Conservation (phyloP, 2,797 vertebrate genomes). For the Sebastes iracundus region DNA sequence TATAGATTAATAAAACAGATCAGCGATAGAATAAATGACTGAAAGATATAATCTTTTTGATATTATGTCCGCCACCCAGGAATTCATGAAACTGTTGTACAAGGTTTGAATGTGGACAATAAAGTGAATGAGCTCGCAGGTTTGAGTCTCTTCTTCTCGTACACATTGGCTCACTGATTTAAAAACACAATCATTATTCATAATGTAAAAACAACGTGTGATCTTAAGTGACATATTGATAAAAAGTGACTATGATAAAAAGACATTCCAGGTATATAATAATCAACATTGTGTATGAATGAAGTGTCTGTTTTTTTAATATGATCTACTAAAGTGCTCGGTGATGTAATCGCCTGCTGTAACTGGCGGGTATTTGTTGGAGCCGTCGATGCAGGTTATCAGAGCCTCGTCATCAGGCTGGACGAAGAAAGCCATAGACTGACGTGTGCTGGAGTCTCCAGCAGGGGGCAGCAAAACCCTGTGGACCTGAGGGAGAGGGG, state of each 20-base stretch:
- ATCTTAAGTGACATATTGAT: not conserved
- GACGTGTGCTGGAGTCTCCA: conserved; percentile 64
- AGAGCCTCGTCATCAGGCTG: conserved; percentile 73
- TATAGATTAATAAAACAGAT: not conserved
- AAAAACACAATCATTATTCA: not conserved
- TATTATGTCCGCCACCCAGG: not conserved
- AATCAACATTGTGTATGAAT: not conserved
- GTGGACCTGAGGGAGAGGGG: conserved; percentile 68
- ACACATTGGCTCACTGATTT: not conserved
- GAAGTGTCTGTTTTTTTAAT: conserved; percentile 17
- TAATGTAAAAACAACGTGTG: not conserved
- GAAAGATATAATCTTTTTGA: not conserved
- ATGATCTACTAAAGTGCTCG: conserved; percentile 46
- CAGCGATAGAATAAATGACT: not conserved
- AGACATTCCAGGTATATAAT: not conserved
- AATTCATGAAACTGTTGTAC: conserved; percentile 11
- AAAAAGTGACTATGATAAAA: not conserved
- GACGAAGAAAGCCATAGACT: conserved; percentile 80
- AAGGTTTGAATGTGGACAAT: conserved; percentile 52
- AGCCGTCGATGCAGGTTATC: conserved; percentile 77
- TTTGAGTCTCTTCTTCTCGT: not conserved
- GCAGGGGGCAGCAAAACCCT: conserved; percentile 75
- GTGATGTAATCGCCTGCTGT: conserved; percentile 57
- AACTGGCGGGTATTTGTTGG: conserved; percentile 79
- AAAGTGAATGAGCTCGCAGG: conserved; percentile 60